Conservation (phyloP, 2,888 invertebrate species). For the Ectemnius lituratus region DNA sequence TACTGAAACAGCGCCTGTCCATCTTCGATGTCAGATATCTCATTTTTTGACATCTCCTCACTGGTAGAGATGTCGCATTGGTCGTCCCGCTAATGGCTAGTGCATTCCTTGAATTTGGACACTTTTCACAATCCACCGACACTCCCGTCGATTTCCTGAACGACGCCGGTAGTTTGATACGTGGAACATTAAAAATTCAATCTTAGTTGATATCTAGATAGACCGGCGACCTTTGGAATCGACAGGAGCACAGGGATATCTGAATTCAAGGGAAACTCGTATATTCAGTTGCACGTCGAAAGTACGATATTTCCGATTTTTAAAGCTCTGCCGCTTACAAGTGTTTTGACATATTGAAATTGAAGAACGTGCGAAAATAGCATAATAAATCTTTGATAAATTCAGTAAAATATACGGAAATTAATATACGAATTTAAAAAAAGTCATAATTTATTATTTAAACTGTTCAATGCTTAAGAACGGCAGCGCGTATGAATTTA, state of each 20-base stretch:
- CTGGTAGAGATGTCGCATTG: background rate
- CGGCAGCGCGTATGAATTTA: too few species aligned
- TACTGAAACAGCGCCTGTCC: background rate
- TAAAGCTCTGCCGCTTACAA: too few species aligned
- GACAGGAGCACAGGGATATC: constrained; percentile 16
- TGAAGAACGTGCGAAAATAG: too few species aligned
- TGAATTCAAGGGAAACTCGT: constrained; percentile 46
- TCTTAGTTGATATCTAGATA: background rate
- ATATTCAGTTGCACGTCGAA: constrained; percentile 32
- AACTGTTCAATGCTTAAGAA: too few species aligned
- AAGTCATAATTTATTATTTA: too few species aligned
- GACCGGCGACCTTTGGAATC: constrained; percentile 22
- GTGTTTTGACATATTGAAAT: too few species aligned
- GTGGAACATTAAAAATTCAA: background rate
- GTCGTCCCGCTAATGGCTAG: constrained; percentile 7
- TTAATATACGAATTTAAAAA: too few species aligned
- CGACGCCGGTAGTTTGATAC: constrained; percentile 13
- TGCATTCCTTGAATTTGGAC: constrained; percentile 48
- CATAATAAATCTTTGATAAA: too few species aligned
- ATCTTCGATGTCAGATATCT: background rate
- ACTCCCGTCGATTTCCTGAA: constrained; percentile 16
- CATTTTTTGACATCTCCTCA: background rate
- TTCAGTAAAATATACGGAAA: too few species aligned
- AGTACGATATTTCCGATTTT: background rate
- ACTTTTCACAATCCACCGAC: constrained; percentile 8